These are phyloP conservation scores for Melinaea marsaeus DNA, from an alignment of 2,888 invertebrate species.

Conservation along the genomic window DNA sequence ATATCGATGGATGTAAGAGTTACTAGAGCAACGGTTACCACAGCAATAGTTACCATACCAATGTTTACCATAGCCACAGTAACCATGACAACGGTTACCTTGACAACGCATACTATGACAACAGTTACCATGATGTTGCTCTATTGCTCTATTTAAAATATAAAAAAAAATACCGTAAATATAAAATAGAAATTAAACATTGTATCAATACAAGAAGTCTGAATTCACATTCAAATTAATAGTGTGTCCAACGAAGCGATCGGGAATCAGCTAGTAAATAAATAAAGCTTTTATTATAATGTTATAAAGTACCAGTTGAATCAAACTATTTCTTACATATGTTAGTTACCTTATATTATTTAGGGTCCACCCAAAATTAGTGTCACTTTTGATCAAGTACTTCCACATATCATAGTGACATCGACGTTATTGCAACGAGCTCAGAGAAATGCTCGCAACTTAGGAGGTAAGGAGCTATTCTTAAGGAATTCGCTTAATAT, in stretches of 20 bases:
- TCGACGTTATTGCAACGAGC: constrained; percentile 60
- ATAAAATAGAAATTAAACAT: too few relatives aligned
- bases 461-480: constrained; percentile 40
- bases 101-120: too few relatives aligned
- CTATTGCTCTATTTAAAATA: background rate
- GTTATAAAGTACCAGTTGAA: background rate
- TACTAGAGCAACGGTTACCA: too few relatives aligned
- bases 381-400: constrained; percentile 48
- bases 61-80: too few relatives aligned
- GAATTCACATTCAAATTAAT: too few relatives aligned
- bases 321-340: background rate
- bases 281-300: background rate
- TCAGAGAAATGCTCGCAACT: constrained; percentile 49
- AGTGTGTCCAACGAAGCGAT: too few relatives aligned
- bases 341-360: constrained; percentile 10
- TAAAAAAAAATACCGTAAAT: too few relatives aligned
- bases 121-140: background rate
- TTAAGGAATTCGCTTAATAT: constrained; percentile 52
- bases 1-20: too few relatives aligned
- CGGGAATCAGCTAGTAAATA: too few relatives aligned
- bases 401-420: constrained; percentile 62
- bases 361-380: constrained; percentile 30
- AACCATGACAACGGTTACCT: too few relatives aligned
- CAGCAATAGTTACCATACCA: too few relatives aligned
- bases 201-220: too few relatives aligned